Percentiles rank a stretch among this genome's conserved stretches.
These are phyloP conservation scores for Pollenia angustigena DNA, from an alignment of 2,888 invertebrate genomes.

Conservation along the genomic window DNA sequence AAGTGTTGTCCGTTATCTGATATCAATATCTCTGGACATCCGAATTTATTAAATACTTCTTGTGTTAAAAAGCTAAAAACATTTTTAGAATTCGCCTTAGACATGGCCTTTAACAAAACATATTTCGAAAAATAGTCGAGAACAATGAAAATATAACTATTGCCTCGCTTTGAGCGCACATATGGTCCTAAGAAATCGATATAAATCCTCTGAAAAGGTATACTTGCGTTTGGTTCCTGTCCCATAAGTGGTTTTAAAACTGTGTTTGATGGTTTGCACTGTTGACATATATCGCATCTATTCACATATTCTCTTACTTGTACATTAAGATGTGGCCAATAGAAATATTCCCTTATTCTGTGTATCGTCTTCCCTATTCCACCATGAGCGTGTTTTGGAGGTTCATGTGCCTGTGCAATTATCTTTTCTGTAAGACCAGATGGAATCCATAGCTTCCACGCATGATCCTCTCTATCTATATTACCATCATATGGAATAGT, in stretches of 20 bases:
- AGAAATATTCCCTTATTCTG: not conserved
- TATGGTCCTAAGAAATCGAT: not conserved
- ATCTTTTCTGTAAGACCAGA: not conserved
- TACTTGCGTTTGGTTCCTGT: not conserved
- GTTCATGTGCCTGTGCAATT: not conserved
- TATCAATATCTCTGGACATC: not conserved
- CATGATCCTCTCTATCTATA: not conserved
- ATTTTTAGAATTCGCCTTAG: not conserved
- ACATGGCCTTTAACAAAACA: not conserved
- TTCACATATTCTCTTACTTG: not conserved
- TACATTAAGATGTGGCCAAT: conserved; percentile 7
- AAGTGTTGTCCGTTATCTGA: conserved; percentile 16
- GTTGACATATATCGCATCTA: not conserved
- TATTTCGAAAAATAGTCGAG: too few species aligned
- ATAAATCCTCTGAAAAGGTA: not conserved
- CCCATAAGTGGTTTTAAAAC: not conserved
- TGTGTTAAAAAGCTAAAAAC: not conserved
- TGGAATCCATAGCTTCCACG: conserved; percentile 5
- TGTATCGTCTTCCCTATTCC: not conserved
- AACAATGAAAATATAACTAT: not conserved
- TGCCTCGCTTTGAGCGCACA: not conserved
- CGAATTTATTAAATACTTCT: conserved; percentile 9
- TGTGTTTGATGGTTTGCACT: not conserved
- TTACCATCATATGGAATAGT: not conserved
- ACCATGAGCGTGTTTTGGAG: not conserved